These are phyloP conservation scores for Sisor rabdophorus DNA, from an alignment of 2,113 vertebrate genomes.

Conservation along the genomic window DNA sequence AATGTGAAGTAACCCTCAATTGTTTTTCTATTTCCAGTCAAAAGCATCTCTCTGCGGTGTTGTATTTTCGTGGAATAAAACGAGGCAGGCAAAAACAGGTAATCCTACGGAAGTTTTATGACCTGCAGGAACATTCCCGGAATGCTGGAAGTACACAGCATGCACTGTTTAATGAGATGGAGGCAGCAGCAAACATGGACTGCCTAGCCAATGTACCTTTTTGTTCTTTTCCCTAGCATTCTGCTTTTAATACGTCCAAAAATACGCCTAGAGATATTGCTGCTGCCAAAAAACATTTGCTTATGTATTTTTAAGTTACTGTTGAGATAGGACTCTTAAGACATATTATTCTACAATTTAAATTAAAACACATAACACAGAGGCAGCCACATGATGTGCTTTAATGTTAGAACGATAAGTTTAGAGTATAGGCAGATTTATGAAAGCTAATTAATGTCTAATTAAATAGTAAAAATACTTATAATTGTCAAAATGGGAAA, in stretches of 20 bases:
- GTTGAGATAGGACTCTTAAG: neutral
- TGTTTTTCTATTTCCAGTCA: conserved; percentile 52
- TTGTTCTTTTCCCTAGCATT: conserved; percentile 46
- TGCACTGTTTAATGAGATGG: conserved; percentile 62
- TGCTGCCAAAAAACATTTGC: neutral
- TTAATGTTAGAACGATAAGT: neutral
- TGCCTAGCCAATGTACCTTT: conserved; percentile 54
- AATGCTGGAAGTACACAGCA: neutral
- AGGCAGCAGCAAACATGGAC: conserved; percentile 47
- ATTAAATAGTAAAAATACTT: too few relatives aligned
- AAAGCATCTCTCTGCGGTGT: conserved; percentile 64
- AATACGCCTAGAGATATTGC: conserved; percentile 2
- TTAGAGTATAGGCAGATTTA: neutral
- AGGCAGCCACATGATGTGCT: conserved; percentile 4
- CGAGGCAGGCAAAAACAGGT: conserved; percentile 55
- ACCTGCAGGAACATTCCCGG: conserved; percentile 44
- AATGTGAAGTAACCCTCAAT: neutral
- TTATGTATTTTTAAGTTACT: neutral
- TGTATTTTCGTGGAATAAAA: conserved; percentile 63
- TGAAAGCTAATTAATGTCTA: too few relatives aligned
- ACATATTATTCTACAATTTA: neutral
- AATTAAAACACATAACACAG: neutral
- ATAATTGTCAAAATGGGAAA: too few relatives aligned
- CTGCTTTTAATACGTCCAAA: conserved; percentile 10
- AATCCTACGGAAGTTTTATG: conserved; percentile 53